Evolutionary conservation across 2,888 invertebrate genomes (phyloP), one percentile per base, ranked within the genome.

Genomic region (Zeuzera pyrina): DNA sequence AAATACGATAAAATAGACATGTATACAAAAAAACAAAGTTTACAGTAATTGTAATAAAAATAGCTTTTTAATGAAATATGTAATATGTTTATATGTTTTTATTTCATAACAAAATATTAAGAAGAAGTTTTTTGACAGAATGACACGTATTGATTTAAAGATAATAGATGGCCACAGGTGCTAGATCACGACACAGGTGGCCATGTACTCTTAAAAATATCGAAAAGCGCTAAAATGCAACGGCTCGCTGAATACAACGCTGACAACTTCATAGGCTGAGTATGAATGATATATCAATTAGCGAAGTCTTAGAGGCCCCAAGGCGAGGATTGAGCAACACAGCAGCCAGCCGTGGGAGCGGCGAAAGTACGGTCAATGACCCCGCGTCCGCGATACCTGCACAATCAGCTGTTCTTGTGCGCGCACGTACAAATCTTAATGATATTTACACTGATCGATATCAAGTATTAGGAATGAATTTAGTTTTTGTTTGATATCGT

Each of bases 361-460:
- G 77, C 78, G 79, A 81, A 81, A 81, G 79, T 77, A 49, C 67
- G 81, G 77, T 68, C 78, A 61, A 60, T 58, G 72, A 79, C 70
- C 77, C 55, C 60, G 43, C 64, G 65, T 46, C 64, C 60, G 61
- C 62, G 61, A 61, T 65, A 61, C 42, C 56, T 52, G 56, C 57
- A 68, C 62, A 67, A 76, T 79, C 81, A 83, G 81, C 81, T 83
- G 81, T 76, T 79, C 72, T 70, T 65, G 43, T 56, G 55, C 54
- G 53, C 56, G 51, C 60, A 58, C 56, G 53, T 52, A 47, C 47
- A 47, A 47, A n/a, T n/a, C n/a, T n/a, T n/a, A 45, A 52, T 55
- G 51, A 52, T 55, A 39, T 41, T 52, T 51, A 55, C 45, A 48
- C 46, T 48, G 41, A 12, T n/a, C n/a, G n/a, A n/a, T n/a, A n/a